These are phyloP conservation scores for Zeuzera pyrina DNA, from an alignment of 2,888 invertebrate species.

Conservation along the genomic window DNA sequence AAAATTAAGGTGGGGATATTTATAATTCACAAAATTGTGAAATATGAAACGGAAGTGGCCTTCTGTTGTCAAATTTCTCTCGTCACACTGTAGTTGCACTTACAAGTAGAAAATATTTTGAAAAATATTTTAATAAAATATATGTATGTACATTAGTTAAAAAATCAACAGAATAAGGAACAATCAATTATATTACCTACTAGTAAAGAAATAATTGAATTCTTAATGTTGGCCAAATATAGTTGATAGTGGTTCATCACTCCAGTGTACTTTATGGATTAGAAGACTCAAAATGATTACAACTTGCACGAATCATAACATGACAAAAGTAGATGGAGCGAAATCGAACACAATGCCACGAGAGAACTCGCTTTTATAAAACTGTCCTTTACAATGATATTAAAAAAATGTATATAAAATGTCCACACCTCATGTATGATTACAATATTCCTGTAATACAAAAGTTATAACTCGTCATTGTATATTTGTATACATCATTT, in stretches of 20 bases:
- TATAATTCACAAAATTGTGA: slow-evolving; percentile 16
- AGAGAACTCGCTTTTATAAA: slow-evolving; percentile 50
- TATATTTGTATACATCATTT: slow-evolving; percentile 30
- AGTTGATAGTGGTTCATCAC: too few relatives aligned
- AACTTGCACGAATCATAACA: too few relatives aligned
- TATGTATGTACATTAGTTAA: slow-evolving; percentile 54
- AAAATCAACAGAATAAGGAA: slow-evolving; percentile 41
- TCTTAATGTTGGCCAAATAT: slow-evolving; percentile 1
- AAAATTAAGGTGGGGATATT: slow-evolving; percentile 55
- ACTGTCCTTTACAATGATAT: slow-evolving; percentile 48
- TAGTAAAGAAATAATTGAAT: slow-evolving; percentile 16
- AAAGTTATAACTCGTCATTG: slow-evolving; percentile 56
- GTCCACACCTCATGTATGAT: slow-evolving; percentile 59
- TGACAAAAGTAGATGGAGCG: slow-evolving; percentile 19
- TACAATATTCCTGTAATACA: slow-evolving; percentile 59
- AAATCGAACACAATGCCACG: slow-evolving; percentile 53
- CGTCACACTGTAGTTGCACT: slow-evolving; percentile 67
- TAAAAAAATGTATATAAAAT: slow-evolving; percentile 64
- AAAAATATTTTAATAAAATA: slow-evolving; percentile 43
- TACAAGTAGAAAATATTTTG: slow-evolving; percentile 54
- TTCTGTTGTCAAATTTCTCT: slow-evolving; percentile 53
- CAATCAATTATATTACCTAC: slow-evolving; percentile 33
- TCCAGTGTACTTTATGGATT: too few relatives aligned
- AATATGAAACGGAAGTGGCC: slow-evolving; percentile 25
- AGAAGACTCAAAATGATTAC: too few relatives aligned